Base-by-base conservation (phyloP, 2,797 vertebrate genomes). In the Cynodonichthys magdalenae region DNA sequence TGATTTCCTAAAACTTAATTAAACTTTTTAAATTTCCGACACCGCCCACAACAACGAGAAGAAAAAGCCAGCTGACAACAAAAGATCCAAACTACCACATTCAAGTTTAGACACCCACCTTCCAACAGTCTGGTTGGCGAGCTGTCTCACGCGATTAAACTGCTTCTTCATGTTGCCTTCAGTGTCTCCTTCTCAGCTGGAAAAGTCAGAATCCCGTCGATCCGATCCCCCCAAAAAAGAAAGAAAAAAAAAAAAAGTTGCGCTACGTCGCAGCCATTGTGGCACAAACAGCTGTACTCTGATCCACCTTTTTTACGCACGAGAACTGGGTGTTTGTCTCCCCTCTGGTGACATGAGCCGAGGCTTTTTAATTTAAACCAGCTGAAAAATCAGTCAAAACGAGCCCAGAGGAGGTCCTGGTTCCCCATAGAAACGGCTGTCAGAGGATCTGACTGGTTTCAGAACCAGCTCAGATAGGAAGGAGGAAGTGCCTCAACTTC, bases 101-200 rank as follows among this genome's bases (percentile, higher is more conserved):
- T 44, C 15, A 24, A 29, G 7, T 55, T 18, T 56, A 20, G 12
- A 12, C 46, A 44, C 42, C 85, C 84, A 94, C 97, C 97, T 96
- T 74, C 97, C 97, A 19, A 98, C 97, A 0, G 96, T 98, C 92
- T 98, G 97, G 95, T 96, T 98, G 81, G 97, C 97, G 68, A 99
- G 94, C 86, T 97, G 97, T 85, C 85, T 94, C 96, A 99, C 96
- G 14, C 97, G 96, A 63, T 98, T 98, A 53, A 98, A 97, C 68
- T 98, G 96, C 64, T 98, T 98, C 96, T 98, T 98, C 97, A 98
- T 99, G 51, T 42, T 11, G 31, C 65, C 55, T 46, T 20, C 71
- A 8, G 53, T 7, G 59, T 59, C 62, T 77, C 68, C 69, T 20
- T 42, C 20, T 59, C 66, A 69, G 75, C 59, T 17, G 6, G 34